Base-by-base conservation (phyloP, 1,140 invertebrate genomes). In the Popillia japonica region DNA sequence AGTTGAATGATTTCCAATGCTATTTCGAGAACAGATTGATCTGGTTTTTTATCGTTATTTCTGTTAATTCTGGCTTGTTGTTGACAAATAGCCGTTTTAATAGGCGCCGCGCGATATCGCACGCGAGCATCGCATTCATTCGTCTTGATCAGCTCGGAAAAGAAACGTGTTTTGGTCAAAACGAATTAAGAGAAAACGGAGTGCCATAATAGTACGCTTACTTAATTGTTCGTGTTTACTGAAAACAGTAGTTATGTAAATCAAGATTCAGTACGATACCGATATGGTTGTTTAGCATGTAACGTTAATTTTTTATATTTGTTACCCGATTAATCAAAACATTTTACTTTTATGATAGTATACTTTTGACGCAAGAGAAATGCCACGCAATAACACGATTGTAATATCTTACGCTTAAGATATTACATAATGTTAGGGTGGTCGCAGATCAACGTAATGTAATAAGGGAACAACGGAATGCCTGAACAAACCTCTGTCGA, bases 1-100 rank as follows among this genome's bases (percentile, higher is more conserved):
- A 34, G 27, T 34, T 9, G 44, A 10, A 48, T 10, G n/a, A 48
- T 48, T 48, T 9, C 4, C 44, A 48, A 48, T 48, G 10, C 6
- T 55, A 55, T 55, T 55, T 55, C 17, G n/a, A 55, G 48, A 55
- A 55, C 48, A 55, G 48, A 55, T 55, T 55, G n/a, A 55, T 55
- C 17, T 55, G 48, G 17, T 17, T 55, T 55, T 55, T 14, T 55
- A 55, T 55, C 48, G 48, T n/a, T 55, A 6, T 17, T 55, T 55
- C 48, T 55, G 11, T 55, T 55, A 55, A 55, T 7, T 55, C 14
- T 2, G 7, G 48, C 48, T 3, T n/a, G 48, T 17, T 55, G 48
- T 55, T 55, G 48, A 55, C 48, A 55, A 55, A 17, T n/a, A 55
- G 48, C 48, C 48, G 17, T 55, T 55, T 17, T 17, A 55, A 55